Conservation (phyloP, 2,888 invertebrate genomes). For the Euproctis similis region DNA sequence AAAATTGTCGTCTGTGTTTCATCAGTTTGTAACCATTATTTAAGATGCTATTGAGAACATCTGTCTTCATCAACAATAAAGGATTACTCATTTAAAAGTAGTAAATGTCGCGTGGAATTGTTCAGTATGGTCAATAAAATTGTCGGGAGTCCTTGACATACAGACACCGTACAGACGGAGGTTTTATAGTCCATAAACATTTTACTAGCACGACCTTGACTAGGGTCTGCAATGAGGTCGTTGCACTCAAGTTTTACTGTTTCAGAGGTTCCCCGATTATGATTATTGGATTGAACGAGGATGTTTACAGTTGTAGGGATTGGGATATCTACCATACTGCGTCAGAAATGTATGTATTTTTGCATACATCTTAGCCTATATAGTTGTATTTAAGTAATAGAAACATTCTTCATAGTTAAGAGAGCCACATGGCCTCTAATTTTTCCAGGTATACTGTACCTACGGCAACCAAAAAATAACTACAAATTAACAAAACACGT, state of each 20-base stretch:
- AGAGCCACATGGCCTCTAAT: too few species aligned
- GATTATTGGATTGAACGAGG: slow-evolving; percentile 25
- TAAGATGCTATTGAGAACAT: slow-evolving; percentile 18
- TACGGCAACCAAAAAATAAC: too few species aligned
- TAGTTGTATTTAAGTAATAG: too few species aligned
- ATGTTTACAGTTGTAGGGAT: slow-evolving; percentile 12
- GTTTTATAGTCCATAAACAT: slow-evolving; percentile 75
- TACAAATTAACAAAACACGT: too few species aligned
- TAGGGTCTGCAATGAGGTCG: slow-evolving; percentile 72
- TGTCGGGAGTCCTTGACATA: slow-evolving; percentile 72
- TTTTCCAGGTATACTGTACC: too few species aligned
- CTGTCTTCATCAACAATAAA: slow-evolving; percentile 35
- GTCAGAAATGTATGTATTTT: too few species aligned
- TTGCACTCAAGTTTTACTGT: slow-evolving; percentile 63
- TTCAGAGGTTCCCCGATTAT: slow-evolving; percentile 40
- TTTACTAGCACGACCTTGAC: slow-evolving; percentile 73
- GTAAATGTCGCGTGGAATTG: slow-evolving; percentile 46
- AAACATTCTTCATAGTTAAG: too few species aligned
- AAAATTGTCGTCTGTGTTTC: slow-evolving; percentile 6
- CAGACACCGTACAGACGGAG: slow-evolving; percentile 68
- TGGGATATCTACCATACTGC: too few species aligned
- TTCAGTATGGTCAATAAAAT: slow-evolving; percentile 61
- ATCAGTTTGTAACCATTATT: slow-evolving; percentile 5
- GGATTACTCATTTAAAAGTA: slow-evolving; percentile 40
- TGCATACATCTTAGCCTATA: too few species aligned